These are phyloP conservation scores for Campoplex capitator DNA, from an alignment of 2,888 invertebrate species.

Conservation along the genomic window DNA sequence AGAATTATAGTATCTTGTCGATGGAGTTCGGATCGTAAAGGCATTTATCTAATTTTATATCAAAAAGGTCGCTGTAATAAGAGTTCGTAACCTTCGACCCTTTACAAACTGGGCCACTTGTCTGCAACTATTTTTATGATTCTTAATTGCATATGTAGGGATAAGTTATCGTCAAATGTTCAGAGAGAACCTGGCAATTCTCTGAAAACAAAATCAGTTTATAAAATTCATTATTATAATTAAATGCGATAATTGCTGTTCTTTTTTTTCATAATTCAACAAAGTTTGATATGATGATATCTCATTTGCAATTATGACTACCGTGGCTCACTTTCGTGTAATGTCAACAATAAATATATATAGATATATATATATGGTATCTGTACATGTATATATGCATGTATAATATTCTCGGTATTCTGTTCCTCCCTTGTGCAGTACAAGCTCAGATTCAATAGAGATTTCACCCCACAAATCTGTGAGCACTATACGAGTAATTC, in stretches of 20 bases:
- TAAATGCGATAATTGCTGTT: neutral
- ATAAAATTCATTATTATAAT: neutral
- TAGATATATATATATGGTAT: too few relatives aligned
- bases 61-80: slow-evolving; percentile 30
- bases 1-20: too few relatives aligned
- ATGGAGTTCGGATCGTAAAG: neutral
- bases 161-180: slow-evolving; percentile 1
- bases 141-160: neutral
- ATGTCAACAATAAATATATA: neutral
- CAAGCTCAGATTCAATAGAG: slow-evolving; percentile 9
- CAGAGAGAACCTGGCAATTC: neutral
- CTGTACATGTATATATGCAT: neutral
- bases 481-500: neutral
- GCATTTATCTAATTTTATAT: neutral
- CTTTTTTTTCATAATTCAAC: too few relatives aligned
- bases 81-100: slow-evolving; percentile 23
- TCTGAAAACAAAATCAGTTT: neutral
- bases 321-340: neutral
- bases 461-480: neutral
- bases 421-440: neutral
- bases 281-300: too few relatives aligned
- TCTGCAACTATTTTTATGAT: slow-evolving; percentile 9
- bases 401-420: slow-evolving; percentile 20
- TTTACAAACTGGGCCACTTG: slow-evolving; percentile 11
- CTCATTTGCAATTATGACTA: neutral